Percentiles rank a stretch among this genome's conserved stretches.
Conservation (phyloP, 2,888 invertebrate species). For the Sarcophaga variegata region DNA sequence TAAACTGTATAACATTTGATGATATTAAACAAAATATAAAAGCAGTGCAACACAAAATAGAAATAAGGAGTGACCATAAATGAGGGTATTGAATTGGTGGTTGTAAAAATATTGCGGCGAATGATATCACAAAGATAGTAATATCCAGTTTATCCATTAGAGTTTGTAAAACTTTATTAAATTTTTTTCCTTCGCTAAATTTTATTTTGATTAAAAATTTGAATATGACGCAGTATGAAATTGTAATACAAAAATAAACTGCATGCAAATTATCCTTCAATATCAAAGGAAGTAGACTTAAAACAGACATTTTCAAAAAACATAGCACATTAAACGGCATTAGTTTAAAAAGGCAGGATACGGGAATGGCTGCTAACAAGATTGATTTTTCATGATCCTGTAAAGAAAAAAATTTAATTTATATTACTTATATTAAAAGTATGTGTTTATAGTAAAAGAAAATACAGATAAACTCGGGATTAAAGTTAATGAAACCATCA, state of each 20-base stretch:
- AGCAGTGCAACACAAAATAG: constrained; percentile 43
- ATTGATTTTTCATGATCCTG: constrained; percentile 65
- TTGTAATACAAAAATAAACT: constrained; percentile 48
- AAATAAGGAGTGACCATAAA: constrained; percentile 61
- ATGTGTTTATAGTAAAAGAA: background rate
- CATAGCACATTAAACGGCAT: constrained; percentile 48
- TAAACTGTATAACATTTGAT: constrained; percentile 13
- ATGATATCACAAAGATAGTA: constrained; percentile 39
- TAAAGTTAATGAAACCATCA: background rate
- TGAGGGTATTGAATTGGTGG: constrained; percentile 48
- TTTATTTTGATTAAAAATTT: constrained; percentile 35
- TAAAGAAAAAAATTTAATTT: background rate
- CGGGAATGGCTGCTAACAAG: constrained; percentile 55
- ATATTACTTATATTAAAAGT: background rate
- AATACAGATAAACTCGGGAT: background rate
- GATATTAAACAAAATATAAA: constrained; percentile 38
- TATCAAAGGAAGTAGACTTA: constrained; percentile 56
- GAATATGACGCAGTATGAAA: constrained; percentile 38
- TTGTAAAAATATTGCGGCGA: constrained; percentile 35
- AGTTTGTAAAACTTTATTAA: constrained; percentile 11
- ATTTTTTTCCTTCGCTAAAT: constrained; percentile 37
- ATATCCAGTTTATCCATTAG: constrained; percentile 48
- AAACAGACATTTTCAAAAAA: constrained; percentile 57
- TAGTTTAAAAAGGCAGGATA: constrained; percentile 26
- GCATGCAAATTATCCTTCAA: constrained; percentile 50